Conservation (phyloP, 2,888 invertebrate genomes). For the Alentia gelatinosa region DNA sequence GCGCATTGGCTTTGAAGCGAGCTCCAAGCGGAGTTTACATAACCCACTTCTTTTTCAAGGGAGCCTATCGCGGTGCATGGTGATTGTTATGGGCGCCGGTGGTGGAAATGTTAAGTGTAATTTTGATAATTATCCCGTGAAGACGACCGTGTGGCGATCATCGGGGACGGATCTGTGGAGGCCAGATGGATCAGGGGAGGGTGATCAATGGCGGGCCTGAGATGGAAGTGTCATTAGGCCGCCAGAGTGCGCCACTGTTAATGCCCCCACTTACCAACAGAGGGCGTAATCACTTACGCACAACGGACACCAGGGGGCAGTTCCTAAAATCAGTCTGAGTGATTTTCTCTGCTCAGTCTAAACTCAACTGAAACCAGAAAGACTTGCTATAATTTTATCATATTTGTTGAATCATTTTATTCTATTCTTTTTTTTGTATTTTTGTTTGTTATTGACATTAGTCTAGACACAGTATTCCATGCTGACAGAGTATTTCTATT, state of each 20-base stretch:
- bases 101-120: conserved; percentile 6
- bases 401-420: too few species aligned
- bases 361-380: too few species aligned
- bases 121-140: conserved; percentile 39
- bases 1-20: not conserved
- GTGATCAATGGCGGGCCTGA: not conserved
- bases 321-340: too few species aligned
- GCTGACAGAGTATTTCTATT: too few species aligned
- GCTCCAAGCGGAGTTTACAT: not conserved
- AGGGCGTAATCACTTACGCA: not conserved
- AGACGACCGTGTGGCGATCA: conserved; percentile 17
- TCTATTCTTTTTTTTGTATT: too few species aligned
- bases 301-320: not conserved
- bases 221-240: conserved; percentile 9
- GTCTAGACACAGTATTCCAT: too few species aligned
- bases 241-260: not conserved
- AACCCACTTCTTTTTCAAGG: not conserved
- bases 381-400: too few species aligned
- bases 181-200: conserved; percentile 9
- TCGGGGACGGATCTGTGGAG: not conserved
- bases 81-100: conserved; percentile 31
- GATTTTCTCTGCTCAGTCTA: too few species aligned
- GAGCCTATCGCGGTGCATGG: not conserved
- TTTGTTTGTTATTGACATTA: too few species aligned
- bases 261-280: not conserved